These are phyloP conservation scores for Apamea sordens DNA, from an alignment of 2,888 invertebrate genomes.

Conservation along the genomic window DNA sequence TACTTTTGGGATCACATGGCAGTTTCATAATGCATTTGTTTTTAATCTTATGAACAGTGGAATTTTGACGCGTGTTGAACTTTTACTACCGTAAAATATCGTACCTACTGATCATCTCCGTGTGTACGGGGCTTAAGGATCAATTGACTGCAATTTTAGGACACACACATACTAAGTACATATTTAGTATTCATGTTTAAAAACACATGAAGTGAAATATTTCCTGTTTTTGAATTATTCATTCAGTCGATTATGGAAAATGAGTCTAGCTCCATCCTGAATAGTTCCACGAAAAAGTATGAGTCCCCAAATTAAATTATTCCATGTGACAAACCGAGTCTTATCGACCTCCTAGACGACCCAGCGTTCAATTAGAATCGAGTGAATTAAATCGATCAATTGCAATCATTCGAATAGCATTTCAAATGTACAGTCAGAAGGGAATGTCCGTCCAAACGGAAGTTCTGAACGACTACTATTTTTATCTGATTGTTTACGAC, in stretches of 20 bases:
- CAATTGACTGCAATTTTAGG: not conserved
- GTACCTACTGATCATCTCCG: no score
- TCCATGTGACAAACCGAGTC: not conserved
- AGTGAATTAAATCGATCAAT: slow-evolving; percentile 38
- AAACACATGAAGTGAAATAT: not conserved
- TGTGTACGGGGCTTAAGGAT: not conserved
- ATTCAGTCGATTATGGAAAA: not conserved
- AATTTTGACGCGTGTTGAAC: not conserved
- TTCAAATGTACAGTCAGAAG: slow-evolving; percentile 27
- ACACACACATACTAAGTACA: not conserved
- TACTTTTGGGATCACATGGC: not conserved
- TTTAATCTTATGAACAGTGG: not conserved
- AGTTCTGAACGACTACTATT: slow-evolving; percentile 26
- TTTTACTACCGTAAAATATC: not conserved
- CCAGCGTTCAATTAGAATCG: slow-evolving; percentile 11
- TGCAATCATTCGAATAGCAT: slow-evolving; percentile 39
- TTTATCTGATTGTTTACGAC: slow-evolving; percentile 14
- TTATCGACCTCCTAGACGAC: not conserved
- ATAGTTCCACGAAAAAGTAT: slow-evolving; percentile 1
- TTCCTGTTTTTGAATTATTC: not conserved
- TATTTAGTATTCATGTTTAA: not conserved
- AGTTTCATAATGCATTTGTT: no score
- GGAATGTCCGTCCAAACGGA: slow-evolving; percentile 12
- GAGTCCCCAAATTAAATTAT: slow-evolving; percentile 13
- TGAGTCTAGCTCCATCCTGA: not conserved